A percentile compares a stretch with the other conserved stretches of the same genome.
Evolutionary conservation across 2,797 vertebrate genomes (phyloP).

Genomic region (Sardinella longiceps): DNA sequence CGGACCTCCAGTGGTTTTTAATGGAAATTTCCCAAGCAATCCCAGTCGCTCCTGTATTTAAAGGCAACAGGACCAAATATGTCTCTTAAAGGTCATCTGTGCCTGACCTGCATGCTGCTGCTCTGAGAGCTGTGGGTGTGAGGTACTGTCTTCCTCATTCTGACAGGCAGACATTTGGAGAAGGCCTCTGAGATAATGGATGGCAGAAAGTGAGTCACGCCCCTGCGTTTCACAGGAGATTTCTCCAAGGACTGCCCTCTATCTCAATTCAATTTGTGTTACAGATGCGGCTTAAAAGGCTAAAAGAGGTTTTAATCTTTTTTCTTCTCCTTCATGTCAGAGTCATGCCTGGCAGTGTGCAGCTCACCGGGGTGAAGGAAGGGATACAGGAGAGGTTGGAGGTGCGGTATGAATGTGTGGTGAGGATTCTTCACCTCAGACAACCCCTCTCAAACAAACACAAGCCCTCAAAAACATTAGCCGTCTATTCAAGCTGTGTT

Average conservation of each 20-base stretch:
- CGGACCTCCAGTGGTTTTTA: not conserved
- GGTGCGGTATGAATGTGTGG: not conserved
- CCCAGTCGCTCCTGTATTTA: not conserved
- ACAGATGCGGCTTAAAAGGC: constrained; percentile 19
- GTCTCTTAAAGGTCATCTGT: not conserved
- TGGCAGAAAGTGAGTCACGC: constrained; percentile 44
- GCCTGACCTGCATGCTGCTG: not conserved
- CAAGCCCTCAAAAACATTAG: not conserved
- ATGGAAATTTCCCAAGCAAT: not conserved
- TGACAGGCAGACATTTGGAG: not conserved
- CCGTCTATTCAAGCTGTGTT: not conserved
- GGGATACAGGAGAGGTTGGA: not conserved
- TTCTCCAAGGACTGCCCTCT: constrained; percentile 53
- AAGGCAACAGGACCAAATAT: not conserved
- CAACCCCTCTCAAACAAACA: not conserved
- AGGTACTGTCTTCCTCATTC: not conserved
- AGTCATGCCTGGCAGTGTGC: not conserved
- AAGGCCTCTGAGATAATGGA: constrained; percentile 23
- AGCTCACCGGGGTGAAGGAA: not conserved
- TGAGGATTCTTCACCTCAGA: not conserved
- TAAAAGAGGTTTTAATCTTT: not conserved
- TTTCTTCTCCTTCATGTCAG: not conserved
- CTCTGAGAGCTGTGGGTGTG: not conserved
- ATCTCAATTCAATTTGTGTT: constrained; percentile 55
- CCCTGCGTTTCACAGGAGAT: constrained; percentile 57